These are phyloP conservation scores for Xiphophorus hellerii DNA, from an alignment of 2,113 vertebrate species.

Conservation along the genomic window DNA sequence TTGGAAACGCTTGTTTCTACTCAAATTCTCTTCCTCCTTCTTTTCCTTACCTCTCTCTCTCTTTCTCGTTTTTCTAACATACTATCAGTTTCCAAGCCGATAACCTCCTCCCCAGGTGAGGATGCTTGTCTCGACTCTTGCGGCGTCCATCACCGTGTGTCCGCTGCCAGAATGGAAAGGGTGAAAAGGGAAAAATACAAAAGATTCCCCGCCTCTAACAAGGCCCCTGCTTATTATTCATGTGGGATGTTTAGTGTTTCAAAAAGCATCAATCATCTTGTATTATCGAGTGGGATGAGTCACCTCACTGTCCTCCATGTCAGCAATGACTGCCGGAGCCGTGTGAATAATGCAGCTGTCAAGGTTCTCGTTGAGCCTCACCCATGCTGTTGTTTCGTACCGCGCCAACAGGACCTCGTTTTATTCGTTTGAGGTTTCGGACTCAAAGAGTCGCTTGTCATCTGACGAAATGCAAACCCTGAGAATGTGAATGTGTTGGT, in stretches of 20 bases:
- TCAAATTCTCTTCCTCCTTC: neutral
- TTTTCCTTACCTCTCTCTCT: neutral
- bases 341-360: conserved; percentile 58
- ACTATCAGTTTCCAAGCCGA: conserved; percentile 42
- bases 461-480: neutral
- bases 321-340: conserved; percentile 49
- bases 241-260: conserved; percentile 53
- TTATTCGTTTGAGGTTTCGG: neutral
- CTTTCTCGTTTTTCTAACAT: neutral
- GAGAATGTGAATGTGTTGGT: too few relatives aligned
- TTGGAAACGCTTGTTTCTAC: conserved; percentile 13
- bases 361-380: conserved; percentile 32
- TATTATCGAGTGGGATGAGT: conserved; percentile 65
- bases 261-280: conserved; percentile 59
- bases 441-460: neutral
- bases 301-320: conserved; percentile 61
- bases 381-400: conserved; percentile 29
- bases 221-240: conserved; percentile 44
- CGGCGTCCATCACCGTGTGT: conserved; percentile 10
- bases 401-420: neutral
- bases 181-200: too few relatives aligned
- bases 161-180: neutral
- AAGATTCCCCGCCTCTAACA: neutral
- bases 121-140: conserved; percentile 26
- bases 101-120: conserved; percentile 45